Evolutionary conservation across 2,888 invertebrate species (phyloP).

Genomic region (Dryomyza anilis): DNA sequence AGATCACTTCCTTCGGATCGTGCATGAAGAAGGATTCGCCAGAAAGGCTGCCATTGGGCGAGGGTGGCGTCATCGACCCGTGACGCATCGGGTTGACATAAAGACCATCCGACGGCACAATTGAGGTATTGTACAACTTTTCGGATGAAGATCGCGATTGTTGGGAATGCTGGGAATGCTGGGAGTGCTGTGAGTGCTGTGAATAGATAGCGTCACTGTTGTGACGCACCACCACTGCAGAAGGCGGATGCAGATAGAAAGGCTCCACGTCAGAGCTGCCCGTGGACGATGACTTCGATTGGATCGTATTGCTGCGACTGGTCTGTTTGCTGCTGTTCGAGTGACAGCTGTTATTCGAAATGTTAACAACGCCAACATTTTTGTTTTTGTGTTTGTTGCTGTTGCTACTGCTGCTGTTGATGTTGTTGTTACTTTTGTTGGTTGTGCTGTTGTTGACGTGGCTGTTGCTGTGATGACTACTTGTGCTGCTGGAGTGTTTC

Average conservation of each 20-base stretch:
- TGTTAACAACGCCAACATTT: constrained; percentile 21
- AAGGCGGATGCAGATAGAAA: constrained; percentile 79
- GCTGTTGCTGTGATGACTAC: constrained; percentile 32
- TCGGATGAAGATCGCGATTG: constrained; percentile 56
- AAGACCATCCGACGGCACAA: constrained; percentile 69
- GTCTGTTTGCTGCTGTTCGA: constrained; percentile 56
- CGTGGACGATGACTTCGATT: constrained; percentile 61
- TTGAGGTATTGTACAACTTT: constrained; percentile 52
- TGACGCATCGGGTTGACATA: constrained; percentile 82
- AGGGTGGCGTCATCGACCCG: constrained; percentile 64
- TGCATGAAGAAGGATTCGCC: constrained; percentile 85
- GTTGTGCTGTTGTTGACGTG: constrained; percentile 29
- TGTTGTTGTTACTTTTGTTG: constrained; percentile 34
- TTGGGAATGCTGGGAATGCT: constrained; percentile 44
- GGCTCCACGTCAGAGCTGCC: constrained; percentile 66
- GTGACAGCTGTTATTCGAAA: constrained; percentile 48
- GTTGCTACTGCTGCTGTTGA: constrained; percentile 36
- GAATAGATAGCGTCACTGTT: constrained; percentile 56
- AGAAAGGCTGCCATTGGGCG: constrained; percentile 65
- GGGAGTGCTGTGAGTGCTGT: constrained; percentile 43
- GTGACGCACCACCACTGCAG: constrained; percentile 49
- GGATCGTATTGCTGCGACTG: constrained; percentile 59
- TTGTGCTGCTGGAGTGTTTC: constrained; percentile 28
- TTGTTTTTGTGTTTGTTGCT: constrained; percentile 38
- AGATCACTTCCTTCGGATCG: constrained; percentile 78